Percentiles rank a stretch among this genome's conserved stretches.
These are phyloP conservation scores for Muntiacus reevesi DNA, from an alignment of 2,113 vertebrate genomes.

Conservation along the genomic window DNA sequence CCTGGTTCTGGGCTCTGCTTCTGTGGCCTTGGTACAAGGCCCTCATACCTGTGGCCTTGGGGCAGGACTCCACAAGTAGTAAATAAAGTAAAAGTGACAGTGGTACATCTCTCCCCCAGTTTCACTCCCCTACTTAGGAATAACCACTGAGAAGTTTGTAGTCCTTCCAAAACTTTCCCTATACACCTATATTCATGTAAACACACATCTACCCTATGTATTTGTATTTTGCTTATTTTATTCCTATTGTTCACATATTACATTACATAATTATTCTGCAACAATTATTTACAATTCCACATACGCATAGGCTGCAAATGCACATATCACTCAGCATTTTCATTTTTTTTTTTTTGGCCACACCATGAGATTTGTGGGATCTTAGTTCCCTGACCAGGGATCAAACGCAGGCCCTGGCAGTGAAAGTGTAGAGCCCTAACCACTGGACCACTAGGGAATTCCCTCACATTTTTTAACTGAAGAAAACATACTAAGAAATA, in stretches of 20 bases:
- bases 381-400: not conserved
- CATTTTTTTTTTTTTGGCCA: not conserved
- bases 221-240: not conserved
- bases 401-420: fast-evolving
- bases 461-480: not conserved
- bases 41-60: not conserved
- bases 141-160: not conserved
- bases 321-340: not conserved
- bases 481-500: not conserved
- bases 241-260: not conserved
- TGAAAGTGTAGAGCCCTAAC: not conserved
- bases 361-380: not conserved
- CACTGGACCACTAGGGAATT: not conserved
- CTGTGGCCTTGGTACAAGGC: not conserved
- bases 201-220: not conserved
- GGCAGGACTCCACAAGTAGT: not conserved
- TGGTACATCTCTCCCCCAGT: not conserved
- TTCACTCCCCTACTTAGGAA: not conserved
- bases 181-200: not conserved
- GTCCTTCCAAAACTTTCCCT: not conserved
- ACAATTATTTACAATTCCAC: not conserved
- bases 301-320: not conserved
- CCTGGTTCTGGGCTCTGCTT: not conserved
- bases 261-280: not conserved
- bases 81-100: not conserved